Evolutionary conservation across 2,888 invertebrate species (phyloP).

Genomic region (Eutolmus rufibarbis): DNA sequence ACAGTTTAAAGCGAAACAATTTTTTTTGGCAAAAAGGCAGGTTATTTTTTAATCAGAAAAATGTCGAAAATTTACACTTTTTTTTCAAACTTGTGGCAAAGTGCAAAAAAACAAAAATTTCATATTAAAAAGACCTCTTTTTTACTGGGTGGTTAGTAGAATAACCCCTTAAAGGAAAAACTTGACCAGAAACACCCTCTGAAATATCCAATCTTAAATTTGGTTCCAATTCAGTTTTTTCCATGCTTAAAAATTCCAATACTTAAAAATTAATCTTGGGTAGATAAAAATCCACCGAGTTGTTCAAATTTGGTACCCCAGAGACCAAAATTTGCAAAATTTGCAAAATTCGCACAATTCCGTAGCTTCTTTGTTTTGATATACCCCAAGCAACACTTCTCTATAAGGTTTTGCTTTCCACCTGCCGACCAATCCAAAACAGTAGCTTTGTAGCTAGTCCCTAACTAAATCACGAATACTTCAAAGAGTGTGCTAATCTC

Average conservation of each 20-base stretch:
- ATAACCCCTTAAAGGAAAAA: too few relatives aligned
- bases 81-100: too few relatives aligned
- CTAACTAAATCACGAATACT: neutral
- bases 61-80: too few relatives aligned
- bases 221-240: neutral
- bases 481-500: constrained; percentile 31
- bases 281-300: neutral
- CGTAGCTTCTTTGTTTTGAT: neutral
- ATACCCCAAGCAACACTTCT: neutral
- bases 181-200: neutral
- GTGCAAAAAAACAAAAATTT: too few relatives aligned
- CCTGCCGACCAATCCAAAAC: neutral
- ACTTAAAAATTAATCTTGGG: neutral
- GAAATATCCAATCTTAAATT: neutral
- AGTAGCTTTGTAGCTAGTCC: neutral
- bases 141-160: too few relatives aligned
- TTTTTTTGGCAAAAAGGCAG: too few relatives aligned
- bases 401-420: neutral
- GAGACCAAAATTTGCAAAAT: too few relatives aligned
- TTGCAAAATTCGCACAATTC: neutral
- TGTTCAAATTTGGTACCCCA: neutral
- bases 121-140: too few relatives aligned
- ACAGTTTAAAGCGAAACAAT: too few relatives aligned
- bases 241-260: neutral
- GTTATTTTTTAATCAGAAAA: too few relatives aligned